Conservation (phyloP, 2,113 vertebrate genomes). For the Mastomys coucha region DNA sequence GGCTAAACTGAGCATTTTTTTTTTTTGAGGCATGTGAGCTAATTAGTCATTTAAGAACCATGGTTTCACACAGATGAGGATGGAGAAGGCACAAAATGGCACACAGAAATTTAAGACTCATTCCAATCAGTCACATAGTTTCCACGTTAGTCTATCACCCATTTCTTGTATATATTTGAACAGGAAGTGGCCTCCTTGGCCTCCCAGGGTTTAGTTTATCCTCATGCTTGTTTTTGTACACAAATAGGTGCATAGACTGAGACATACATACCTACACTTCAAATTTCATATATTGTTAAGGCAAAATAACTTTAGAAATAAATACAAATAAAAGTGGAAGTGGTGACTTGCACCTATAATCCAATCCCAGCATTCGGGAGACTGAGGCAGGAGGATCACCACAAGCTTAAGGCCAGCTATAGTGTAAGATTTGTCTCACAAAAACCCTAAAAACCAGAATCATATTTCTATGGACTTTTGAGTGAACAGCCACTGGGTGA, state of each 20-base stretch:
- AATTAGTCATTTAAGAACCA: background rate
- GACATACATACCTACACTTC: background rate
- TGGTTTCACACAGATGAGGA: background rate
- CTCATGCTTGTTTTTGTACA: background rate
- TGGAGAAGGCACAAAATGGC: background rate
- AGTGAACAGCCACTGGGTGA: background rate
- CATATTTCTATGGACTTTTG: background rate
- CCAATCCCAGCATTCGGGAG: background rate
- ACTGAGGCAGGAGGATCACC: background rate
- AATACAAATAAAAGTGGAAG: background rate
- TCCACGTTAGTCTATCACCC: background rate
- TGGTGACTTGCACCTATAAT: background rate
- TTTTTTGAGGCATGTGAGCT: background rate
- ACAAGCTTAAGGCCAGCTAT: background rate
- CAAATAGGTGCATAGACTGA: background rate
- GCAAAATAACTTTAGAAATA: constrained; percentile 38
- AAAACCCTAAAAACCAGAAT: background rate
- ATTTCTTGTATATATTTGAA: background rate
- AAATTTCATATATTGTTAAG: background rate
- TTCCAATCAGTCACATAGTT: background rate
- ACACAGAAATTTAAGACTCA: background rate
- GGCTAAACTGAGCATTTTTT: background rate
- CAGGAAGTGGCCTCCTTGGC: background rate
- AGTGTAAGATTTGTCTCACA: background rate
- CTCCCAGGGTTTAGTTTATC: background rate